A percentile compares a stretch with the other conserved stretches of the same genome.
Conservation (phyloP, 2,113 vertebrate species). For the Poeciliopsis turrubarensis region DNA sequence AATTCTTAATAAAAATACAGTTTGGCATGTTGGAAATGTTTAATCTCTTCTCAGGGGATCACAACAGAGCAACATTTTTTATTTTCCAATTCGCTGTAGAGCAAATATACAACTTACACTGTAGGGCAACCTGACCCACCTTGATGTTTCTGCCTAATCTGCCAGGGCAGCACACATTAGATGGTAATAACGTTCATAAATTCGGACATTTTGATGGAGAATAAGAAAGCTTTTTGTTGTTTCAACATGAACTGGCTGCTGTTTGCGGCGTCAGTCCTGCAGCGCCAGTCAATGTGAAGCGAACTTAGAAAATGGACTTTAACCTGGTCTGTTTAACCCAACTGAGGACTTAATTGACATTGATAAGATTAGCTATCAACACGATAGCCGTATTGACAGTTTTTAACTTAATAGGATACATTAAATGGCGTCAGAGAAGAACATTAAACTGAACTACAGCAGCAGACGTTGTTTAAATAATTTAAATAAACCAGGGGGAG, state of each 20-base stretch:
- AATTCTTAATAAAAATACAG: background rate
- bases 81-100: no score
- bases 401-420: background rate
- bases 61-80: no score
- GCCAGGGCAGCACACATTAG: no score
- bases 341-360: background rate
- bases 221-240: no score
- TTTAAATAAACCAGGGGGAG: background rate
- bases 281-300: background rate
- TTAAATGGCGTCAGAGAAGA: background rate
- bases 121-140: no score
- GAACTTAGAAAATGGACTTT: background rate
- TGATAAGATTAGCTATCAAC: constrained; percentile 1
- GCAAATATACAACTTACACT: no score
- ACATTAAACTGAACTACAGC: background rate
- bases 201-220: no score
- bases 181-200: no score
- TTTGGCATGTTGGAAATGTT: background rate
- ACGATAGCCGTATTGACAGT: background rate
- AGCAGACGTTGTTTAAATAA: background rate
- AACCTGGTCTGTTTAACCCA: background rate
- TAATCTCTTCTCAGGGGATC: no score
- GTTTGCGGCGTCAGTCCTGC: background rate
- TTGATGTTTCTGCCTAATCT: no score
- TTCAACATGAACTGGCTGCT: no score